Evolutionary conservation across 2,888 invertebrate species (phyloP), one percentile per base, ranked within the genome.

Genomic region (Petrolisthes cinctipes): DNA sequence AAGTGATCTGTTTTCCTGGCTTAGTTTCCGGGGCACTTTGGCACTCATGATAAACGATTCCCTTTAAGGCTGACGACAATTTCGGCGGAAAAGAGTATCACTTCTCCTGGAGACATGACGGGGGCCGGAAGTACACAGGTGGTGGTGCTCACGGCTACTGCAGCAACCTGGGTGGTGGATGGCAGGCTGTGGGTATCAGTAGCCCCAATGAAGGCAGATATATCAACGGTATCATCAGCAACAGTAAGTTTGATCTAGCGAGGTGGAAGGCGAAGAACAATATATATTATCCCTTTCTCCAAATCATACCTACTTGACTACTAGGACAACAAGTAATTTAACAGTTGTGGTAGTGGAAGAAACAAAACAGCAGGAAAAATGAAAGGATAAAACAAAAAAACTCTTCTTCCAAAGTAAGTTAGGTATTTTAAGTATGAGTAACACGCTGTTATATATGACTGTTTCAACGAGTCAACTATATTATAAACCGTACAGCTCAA

Each of bases 91-190:
- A 82, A 61, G 82, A 82, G 54, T 86, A 86, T n/a, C 86, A 86
- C 82, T 86, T 86, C 82, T 86, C 86, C 17, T 86, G 86, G 86
- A 53, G 86, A 6, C 86, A 86, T 51, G 86, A 86, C 66, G 86
- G 86, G 0, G 82, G 86, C 61, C n/a, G 20, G 76, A 86, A 82
- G 66, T 86, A 86, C 66, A 20, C 20, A 56, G n/a, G 82, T 53
- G 17, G 82, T 9, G 6, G 0, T 4, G 86, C 86, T 4, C 81
- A 82, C 76, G 14, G 82, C n/a, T 86, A 86, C 86, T 86, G 86
- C 76, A 17, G 56, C 6, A 61, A 9, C 20, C 76, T 86, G 61
- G 86, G 86, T 5, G 17, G 7, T 51, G 86, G 86, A 9, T 86
- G 86, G 86, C 57, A 75, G 23, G 86, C 81, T 11, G 81, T 86